These are phyloP conservation scores for Anastrepha obliqua DNA, from an alignment of 1,140 invertebrate genomes.

Conservation along the genomic window DNA sequence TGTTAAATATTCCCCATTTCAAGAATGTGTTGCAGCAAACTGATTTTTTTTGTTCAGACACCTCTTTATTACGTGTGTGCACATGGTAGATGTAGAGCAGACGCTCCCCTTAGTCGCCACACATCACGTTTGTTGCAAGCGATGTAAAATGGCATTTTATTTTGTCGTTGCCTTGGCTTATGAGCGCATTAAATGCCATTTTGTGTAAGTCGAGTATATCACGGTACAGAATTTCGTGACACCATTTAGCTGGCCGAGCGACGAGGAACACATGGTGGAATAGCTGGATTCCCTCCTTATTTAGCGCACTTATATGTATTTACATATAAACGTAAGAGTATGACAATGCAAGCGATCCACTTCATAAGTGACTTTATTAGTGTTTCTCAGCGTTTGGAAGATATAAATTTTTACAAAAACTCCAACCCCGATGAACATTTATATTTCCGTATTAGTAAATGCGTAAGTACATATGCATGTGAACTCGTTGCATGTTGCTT, in stretches of 20 bases:
- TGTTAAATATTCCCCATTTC: neutral
- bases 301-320: too few relatives aligned
- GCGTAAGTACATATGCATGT: too few relatives aligned
- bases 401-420: too few relatives aligned
- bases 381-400: too few relatives aligned
- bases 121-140: neutral
- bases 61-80: neutral
- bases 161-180: neutral
- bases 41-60: neutral
- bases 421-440: too few relatives aligned
- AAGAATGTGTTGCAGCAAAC: neutral
- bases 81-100: neutral
- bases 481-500: too few relatives aligned
- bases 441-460: too few relatives aligned
- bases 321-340: too few relatives aligned
- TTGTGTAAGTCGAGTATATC: neutral
- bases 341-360: too few relatives aligned
- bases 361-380: too few relatives aligned
- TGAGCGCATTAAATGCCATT: constrained; percentile 6
- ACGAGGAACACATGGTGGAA: neutral
- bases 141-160: neutral
- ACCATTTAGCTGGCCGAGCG: neutral
- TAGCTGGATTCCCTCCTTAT: neutral
- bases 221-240: neutral
- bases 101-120: neutral